These are phyloP conservation scores for Sturnus vulgaris DNA, from an alignment of 2,113 vertebrate genomes.

Conservation along the genomic window DNA sequence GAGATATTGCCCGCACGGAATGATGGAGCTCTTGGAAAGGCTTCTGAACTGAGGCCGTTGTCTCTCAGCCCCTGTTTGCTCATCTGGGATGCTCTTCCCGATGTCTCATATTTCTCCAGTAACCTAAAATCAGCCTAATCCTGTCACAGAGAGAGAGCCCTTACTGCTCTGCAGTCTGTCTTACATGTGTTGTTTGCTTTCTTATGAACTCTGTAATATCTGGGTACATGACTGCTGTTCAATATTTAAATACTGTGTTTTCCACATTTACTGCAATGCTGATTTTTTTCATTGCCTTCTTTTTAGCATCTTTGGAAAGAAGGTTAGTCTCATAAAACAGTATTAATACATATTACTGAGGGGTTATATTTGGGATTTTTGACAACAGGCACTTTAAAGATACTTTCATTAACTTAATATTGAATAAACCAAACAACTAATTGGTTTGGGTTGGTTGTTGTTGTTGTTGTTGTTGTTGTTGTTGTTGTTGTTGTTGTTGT, in stretches of 20 bases:
- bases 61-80: not conserved
- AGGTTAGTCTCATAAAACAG: not conserved
- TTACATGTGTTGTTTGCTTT: not conserved
- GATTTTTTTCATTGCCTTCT: not conserved
- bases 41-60: not conserved
- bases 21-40: not conserved
- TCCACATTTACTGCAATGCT: not conserved
- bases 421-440: not conserved
- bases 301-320: not conserved
- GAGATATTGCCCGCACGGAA: not conserved
- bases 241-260: not conserved
- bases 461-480: no score
- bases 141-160: not conserved
- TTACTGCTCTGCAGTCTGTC: not conserved
- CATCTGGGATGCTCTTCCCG: not conserved
- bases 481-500: no score
- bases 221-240: not conserved
- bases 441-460: not conserved
- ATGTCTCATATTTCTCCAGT: not conserved
- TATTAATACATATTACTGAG: not conserved
- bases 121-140: not conserved
- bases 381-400: not conserved
- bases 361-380: not conserved
- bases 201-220: not conserved
- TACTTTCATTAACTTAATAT: not conserved